These are phyloP conservation scores for Lordiphosa mommai DNA, from an alignment of 1,140 invertebrate genomes.

Conservation along the genomic window DNA sequence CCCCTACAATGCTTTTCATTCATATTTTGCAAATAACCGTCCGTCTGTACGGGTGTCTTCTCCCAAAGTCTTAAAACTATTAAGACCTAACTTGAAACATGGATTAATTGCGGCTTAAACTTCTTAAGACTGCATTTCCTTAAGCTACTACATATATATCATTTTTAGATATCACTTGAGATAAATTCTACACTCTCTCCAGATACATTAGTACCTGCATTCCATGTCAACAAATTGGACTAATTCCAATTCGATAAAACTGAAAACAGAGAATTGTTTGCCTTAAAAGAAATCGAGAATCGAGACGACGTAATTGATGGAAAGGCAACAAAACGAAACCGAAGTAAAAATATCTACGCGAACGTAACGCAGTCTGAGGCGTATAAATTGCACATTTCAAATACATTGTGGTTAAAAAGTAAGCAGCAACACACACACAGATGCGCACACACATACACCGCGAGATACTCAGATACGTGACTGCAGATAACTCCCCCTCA, in stretches of 20 bases:
- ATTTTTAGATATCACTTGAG: no score
- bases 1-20: no score
- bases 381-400: constrained; percentile 75
- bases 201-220: no score
- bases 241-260: constrained; percentile 10
- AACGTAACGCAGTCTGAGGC: constrained; percentile 24
- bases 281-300: constrained; percentile 11
- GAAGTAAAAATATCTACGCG: constrained; percentile 26
- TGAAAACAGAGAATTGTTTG: constrained; percentile 10
- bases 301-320: constrained; percentile 53
- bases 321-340: constrained; percentile 30
- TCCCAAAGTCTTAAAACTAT: no score
- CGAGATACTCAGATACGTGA: constrained; percentile 38
- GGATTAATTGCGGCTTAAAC: no score
- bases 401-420: constrained; percentile 77
- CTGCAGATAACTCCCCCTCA: constrained; percentile 48
- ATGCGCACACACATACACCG: neutral
- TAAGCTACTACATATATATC: no score
- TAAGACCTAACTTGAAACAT: no score
- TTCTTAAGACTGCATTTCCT: no score
- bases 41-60: no score
- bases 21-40: no score
- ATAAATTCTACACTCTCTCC: no score
- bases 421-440: constrained; percentile 43
- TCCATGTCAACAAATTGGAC: neutral